Conservation (phyloP, 2,888 invertebrate species). For the Andrena marginata region DNA sequence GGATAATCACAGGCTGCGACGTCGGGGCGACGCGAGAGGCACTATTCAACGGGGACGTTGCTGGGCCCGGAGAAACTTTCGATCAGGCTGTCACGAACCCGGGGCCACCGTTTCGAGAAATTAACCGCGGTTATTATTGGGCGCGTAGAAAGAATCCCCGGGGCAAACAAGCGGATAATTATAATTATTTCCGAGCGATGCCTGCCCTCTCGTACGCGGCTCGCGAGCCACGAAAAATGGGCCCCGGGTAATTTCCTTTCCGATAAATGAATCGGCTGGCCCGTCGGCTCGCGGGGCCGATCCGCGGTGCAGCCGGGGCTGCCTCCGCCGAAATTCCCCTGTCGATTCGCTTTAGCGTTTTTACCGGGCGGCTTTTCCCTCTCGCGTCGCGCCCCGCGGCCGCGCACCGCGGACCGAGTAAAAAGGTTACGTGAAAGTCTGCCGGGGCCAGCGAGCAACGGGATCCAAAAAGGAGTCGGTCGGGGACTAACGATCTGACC, state of each 20-base stretch:
- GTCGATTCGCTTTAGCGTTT: constrained; percentile 9
- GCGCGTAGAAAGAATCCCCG: constrained; percentile 24
- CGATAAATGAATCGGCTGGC: constrained; percentile 40
- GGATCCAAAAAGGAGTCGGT: constrained; percentile 64
- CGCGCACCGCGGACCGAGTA: constrained; percentile 1
- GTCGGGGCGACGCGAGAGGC: constrained; percentile 34
- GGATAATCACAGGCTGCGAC: constrained; percentile 48
- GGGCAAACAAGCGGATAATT: constrained; percentile 37
- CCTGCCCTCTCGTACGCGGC: background rate
- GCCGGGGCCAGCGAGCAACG: constrained; percentile 15
- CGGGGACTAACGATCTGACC: constrained; percentile 69
- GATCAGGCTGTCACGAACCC: constrained; percentile 41
- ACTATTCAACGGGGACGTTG: constrained; percentile 12
- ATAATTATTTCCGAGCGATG: constrained; percentile 38
- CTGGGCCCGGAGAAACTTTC: background rate
- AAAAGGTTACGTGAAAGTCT: constrained; percentile 43
- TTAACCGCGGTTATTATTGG: constrained; percentile 42
- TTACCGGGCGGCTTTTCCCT: constrained; percentile 8
- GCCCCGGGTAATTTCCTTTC: constrained; percentile 29
- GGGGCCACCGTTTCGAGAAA: constrained; percentile 40
- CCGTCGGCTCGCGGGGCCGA: constrained; percentile 14
- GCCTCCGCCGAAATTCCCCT: constrained; percentile 15
- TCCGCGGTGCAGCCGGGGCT: constrained; percentile 10
- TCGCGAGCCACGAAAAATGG: constrained; percentile 35
- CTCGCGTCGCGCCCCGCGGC: background rate